Percentiles rank a stretch among this genome's conserved stretches.
Conservation (phyloP, 2,113 vertebrate genomes). For the Malurus cyaneus region DNA sequence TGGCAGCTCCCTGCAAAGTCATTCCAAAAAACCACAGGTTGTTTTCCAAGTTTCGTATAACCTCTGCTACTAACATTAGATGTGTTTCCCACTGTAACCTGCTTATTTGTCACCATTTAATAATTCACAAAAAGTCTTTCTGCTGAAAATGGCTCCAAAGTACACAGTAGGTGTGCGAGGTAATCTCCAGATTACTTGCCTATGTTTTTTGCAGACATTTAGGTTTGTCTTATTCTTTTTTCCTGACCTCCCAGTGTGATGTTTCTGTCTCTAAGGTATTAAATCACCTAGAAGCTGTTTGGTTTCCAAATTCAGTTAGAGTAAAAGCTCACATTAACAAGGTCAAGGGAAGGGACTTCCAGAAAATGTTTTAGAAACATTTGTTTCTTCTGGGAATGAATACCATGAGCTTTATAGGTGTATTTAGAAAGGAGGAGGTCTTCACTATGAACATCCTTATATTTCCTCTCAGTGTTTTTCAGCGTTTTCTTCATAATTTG, state of each 20-base stretch:
- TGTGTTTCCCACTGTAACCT: neutral
- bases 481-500: neutral
- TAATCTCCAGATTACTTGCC: neutral
- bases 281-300: neutral
- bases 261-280: neutral
- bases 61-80: neutral
- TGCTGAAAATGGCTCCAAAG: neutral
- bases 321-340: neutral
- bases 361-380: neutral
- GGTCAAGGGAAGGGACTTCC: constrained; percentile 27
- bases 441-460: neutral
- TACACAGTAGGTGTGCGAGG: neutral
- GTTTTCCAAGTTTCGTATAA: neutral
- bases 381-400: constrained; percentile 45
- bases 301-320: neutral
- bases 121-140: neutral
- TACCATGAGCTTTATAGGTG: neutral
- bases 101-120: neutral
- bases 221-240: neutral
- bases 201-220: neutral
- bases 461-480: neutral
- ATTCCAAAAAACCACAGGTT: neutral
- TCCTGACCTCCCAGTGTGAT: neutral
- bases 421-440: neutral
- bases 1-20: neutral